Base-by-base conservation (phyloP, 2,113 vertebrate species). In the Marmota flaviventris region DNA sequence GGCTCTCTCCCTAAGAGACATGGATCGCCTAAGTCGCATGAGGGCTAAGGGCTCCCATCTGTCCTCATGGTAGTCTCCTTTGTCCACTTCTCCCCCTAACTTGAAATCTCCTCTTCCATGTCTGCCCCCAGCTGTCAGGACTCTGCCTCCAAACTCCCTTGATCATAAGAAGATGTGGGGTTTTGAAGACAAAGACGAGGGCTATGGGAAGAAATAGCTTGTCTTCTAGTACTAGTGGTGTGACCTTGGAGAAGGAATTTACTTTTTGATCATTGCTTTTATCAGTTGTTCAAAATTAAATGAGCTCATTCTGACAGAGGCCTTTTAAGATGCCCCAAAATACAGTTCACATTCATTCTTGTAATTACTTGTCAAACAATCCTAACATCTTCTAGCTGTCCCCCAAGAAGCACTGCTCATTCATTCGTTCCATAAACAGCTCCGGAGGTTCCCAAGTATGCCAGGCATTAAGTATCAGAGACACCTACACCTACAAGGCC, bases 341-440 rank as follows among this genome's bases (percentile, higher is more conserved):
- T 17, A 39, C 42, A 73, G 85, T 37, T 72, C 72, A 56, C 69
- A 75, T 72, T 16, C n/a, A n/a, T 39, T 85, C 53, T 69, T 87
- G 58, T 61, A 75, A 56, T 39, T 67, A 75, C 42, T 94, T 76
- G 85, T 25, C 69, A 95, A 95, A 67, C 25, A n/a, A 67, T 53
- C 42, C 27, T 65, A 84, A 86, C 17, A n/a, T 53, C 25, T 84
- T 61, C 48, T 73, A 18, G 67, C 39, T 48, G 32, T 29, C n/a
- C 34, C 39, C 39, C n/a, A 32, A 90, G 39, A 67, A 29, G 22
- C n/a, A 75, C 32, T 39, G 20, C 32, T 14, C 53, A 73, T 70
- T 27, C 85, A 39, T 81, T 77, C 51, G 61, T 87, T 56, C 56
- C 42, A 32, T 70, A 91, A 91, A 39, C 24, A 85, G 45, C 2